phyloP scores from a whole-genome alignment of 2,888 invertebrate species.

The Nomada flava region DNA sequence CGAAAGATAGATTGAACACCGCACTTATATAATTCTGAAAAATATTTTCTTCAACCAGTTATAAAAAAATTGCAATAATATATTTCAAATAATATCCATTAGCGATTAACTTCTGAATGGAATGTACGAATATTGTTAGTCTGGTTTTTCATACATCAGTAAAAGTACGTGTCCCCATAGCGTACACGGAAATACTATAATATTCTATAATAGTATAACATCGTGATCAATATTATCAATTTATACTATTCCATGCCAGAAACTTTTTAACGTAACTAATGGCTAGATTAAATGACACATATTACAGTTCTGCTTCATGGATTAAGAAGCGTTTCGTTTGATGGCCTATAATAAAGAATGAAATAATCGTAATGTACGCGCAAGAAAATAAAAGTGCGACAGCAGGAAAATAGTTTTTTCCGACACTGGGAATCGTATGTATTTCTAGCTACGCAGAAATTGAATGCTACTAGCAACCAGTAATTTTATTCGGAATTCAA shows the following conservation, averaged over 20 bases:
- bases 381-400: conserved; percentile 4
- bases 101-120: background rate
- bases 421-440: background rate
- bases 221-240: conserved; percentile 12
- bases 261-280: conserved; percentile 10
- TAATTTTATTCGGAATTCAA: conserved; percentile 2
- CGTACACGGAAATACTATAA: background rate
- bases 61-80: too few relatives aligned
- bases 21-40: too few relatives aligned
- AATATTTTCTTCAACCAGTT: too few relatives aligned
- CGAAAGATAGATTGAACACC: too few relatives aligned
- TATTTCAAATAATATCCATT: too few relatives aligned
- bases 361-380: conserved; percentile 27
- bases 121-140: background rate
- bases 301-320: background rate
- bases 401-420: background rate
- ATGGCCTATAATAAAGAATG: conserved; percentile 22
- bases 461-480: conserved; percentile 7
- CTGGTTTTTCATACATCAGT: background rate
- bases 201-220: conserved; percentile 4
- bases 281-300: conserved; percentile 11
- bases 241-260: background rate
- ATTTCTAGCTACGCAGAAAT: background rate
- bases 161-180: background rate
- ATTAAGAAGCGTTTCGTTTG: conserved; percentile 15